Percentiles rank a stretch among this genome's conserved stretches.
Conservation (phyloP, 2,113 vertebrate genomes). For the Alces alces region DNA sequence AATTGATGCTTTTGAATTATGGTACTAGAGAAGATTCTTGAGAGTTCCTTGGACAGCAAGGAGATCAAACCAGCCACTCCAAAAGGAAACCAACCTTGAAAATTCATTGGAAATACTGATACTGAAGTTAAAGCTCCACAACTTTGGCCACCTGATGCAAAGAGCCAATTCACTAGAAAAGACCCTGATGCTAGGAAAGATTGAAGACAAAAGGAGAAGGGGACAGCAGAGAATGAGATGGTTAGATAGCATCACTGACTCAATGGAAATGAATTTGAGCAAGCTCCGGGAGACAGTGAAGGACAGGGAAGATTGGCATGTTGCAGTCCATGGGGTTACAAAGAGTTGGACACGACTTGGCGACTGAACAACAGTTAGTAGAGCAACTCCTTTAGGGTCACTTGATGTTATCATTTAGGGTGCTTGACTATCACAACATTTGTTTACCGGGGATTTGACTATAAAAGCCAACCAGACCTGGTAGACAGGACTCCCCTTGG, state of each 20-base stretch:
- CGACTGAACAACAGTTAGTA: neutral
- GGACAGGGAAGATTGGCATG: neutral
- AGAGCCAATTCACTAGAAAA: neutral
- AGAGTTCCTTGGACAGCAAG: neutral
- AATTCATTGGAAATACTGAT: neutral
- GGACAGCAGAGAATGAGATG: neutral
- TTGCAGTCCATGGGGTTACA: neutral
- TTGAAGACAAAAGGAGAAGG: neutral
- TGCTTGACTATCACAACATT: neutral
- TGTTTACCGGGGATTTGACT: neutral
- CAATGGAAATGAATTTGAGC: neutral
- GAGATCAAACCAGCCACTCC: neutral
- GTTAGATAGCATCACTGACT: neutral
- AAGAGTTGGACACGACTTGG: neutral
- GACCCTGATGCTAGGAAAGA: neutral
- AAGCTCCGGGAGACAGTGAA: neutral
- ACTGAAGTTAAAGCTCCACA: neutral
- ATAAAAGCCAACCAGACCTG: neutral
- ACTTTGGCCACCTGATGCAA: neutral
- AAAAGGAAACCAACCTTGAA: neutral
- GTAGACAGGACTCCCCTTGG: neutral
- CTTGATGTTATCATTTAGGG: neutral
- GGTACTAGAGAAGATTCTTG: neutral
- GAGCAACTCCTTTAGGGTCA: constrained; percentile 29
- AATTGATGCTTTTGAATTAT: neutral